Evolutionary conservation across 2,113 vertebrate genomes (phyloP).

Genomic region (Plestiodon gilberti): DNA sequence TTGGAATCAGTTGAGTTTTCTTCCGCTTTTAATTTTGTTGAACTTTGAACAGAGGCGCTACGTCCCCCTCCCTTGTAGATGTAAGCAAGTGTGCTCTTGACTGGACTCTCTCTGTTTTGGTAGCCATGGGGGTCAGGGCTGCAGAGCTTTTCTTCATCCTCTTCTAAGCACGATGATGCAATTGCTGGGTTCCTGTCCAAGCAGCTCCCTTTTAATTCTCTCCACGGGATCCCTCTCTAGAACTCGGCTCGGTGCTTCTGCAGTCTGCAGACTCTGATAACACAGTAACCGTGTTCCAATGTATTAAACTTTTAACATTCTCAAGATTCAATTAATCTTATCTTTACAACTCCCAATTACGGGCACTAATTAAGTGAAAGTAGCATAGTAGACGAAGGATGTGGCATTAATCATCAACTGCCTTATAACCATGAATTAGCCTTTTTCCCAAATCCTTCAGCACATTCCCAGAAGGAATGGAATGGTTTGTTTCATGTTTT

Average conservation of each 20-base stretch:
- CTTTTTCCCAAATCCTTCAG: conserved; percentile 61
- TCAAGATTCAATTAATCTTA: conserved; percentile 84
- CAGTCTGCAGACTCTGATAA: conserved; percentile 74
- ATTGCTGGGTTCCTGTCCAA: conserved; percentile 39
- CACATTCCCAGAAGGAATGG: conserved; percentile 68
- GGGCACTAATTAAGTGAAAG: conserved; percentile 82
- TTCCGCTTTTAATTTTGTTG: background rate
- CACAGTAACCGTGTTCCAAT: conserved; percentile 60
- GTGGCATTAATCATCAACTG: conserved; percentile 73
- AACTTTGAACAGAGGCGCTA: background rate
- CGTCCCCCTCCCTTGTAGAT: background rate
- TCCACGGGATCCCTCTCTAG: conserved; percentile 24
- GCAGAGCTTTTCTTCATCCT: background rate
- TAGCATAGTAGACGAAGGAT: conserved; percentile 68
- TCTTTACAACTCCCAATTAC: conserved; percentile 84
- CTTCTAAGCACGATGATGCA: conserved; percentile 17
- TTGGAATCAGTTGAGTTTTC: conserved; percentile 32
- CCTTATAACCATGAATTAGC: conserved; percentile 66
- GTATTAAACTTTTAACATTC: conserved; percentile 78
- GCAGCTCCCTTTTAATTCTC: conserved; percentile 44
- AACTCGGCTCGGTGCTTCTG: conserved; percentile 29
- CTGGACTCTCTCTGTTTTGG: background rate
- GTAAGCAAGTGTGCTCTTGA: conserved; percentile 30
- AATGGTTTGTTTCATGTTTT: conserved; percentile 57
- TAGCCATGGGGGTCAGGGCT: background rate